Evolutionary conservation across 2,113 vertebrate genomes (phyloP).

Genomic region (Serinus canaria): DNA sequence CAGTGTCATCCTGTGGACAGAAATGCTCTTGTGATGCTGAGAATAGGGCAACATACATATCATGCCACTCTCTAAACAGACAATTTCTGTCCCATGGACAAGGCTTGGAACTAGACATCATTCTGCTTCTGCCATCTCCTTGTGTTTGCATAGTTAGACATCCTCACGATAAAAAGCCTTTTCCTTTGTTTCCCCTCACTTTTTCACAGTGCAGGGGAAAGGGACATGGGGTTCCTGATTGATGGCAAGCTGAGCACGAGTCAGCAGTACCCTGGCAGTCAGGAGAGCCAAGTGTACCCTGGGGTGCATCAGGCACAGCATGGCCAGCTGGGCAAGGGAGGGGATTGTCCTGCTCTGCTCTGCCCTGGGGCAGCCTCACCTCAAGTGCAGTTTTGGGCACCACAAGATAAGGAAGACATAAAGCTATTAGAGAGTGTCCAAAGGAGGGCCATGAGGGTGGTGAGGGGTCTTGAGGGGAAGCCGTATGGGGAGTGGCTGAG

Average conservation of each 20-base stretch:
- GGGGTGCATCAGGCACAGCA: not conserved
- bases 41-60: not conserved
- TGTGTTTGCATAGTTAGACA: not conserved
- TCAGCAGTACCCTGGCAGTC: not conserved
- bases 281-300: accelerated
- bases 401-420: not conserved
- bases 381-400: accelerated
- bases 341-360: not conserved
- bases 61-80: not conserved
- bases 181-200: not conserved
- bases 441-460: accelerated
- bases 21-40: not conserved
- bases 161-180: not conserved
- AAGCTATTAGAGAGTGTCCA: not conserved
- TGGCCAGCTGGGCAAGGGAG: accelerated
- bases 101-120: not conserved
- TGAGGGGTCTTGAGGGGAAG: not conserved
- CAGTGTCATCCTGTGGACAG: not conserved
- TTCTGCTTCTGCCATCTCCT: not conserved
- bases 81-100: not conserved
- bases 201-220: not conserved
- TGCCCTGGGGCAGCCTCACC: accelerated
- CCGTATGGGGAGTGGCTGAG: accelerated
- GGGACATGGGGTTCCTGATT: not conserved
- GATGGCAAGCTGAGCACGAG: accelerated